Conservation (phyloP, 1,140 invertebrate genomes). For the Aradophagus sp. region DNA sequence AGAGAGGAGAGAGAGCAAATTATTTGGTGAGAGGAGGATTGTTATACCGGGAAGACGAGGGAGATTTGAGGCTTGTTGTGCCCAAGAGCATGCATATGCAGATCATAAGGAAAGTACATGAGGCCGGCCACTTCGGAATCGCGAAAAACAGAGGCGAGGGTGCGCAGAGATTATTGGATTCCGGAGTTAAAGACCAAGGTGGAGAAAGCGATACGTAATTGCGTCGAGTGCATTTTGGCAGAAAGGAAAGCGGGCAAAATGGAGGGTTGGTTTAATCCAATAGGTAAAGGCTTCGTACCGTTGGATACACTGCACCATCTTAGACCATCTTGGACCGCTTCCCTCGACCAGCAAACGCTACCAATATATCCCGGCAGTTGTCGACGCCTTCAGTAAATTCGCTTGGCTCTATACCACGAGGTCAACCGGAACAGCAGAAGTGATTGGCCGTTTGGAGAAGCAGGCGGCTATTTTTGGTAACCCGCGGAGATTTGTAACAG, state of each 20-base stretch:
- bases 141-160: conserved; percentile 64
- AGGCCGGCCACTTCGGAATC: conserved; percentile 62
- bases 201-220: not conserved
- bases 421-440: conserved; percentile 12
- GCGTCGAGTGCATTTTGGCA: conserved; percentile 9
- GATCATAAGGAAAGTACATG: conserved; percentile 58
- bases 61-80: conserved; percentile 27
- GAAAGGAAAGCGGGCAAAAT: conserved; percentile 3
- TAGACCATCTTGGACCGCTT: conserved; percentile 62
- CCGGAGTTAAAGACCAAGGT: conserved; percentile 4
- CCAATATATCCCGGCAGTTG: conserved; percentile 52
- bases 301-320: conserved; percentile 60
- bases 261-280: conserved; percentile 7
- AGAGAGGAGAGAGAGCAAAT: not conserved
- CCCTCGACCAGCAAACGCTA: conserved; percentile 45
- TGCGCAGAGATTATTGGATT: conserved; percentile 3
- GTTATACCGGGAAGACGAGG: not conserved
- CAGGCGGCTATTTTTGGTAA: conserved; percentile 46
- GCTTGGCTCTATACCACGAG: conserved; percentile 43
- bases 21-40: conserved; percentile 1
- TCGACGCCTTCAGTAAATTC: conserved; percentile 63
- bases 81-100: conserved; percentile 53
- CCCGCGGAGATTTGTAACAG: conserved; percentile 57
- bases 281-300: conserved; percentile 26
- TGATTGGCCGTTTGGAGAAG: not conserved